These are phyloP conservation scores for Danaus chrysippus DNA, from an alignment of 2,888 invertebrate species.

Conservation along the genomic window DNA sequence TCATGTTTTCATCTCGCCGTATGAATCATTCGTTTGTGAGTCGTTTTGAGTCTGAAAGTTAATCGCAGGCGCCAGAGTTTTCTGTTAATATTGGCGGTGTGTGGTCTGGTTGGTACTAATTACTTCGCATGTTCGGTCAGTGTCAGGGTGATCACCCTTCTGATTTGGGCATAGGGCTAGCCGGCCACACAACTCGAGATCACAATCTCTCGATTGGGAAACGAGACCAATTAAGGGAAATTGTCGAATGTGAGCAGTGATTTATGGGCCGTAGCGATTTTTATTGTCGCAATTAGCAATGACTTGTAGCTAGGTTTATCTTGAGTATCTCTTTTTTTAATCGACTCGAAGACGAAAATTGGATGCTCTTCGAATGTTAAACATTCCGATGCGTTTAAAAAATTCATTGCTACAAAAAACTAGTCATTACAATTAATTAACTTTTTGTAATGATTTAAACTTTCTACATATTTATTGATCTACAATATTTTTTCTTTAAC, in stretches of 20 bases:
- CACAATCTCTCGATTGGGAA: conserved; percentile 61
- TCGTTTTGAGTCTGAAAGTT: conserved; percentile 54
- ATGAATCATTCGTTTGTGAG: conserved; percentile 60
- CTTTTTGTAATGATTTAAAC: conserved; percentile 18
- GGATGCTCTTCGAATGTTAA: conserved; percentile 26
- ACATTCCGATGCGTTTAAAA: conserved; percentile 13
- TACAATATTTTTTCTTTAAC: too few species aligned
- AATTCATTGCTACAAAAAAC: conserved; percentile 1
- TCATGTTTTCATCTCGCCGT: conserved; percentile 39
- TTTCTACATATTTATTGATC: too few species aligned
- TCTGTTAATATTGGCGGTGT: conserved; percentile 46
- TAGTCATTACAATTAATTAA: conserved; percentile 1
- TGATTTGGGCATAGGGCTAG: conserved; percentile 35
- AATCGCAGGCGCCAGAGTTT: conserved; percentile 41
- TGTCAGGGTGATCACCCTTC: conserved; percentile 39
- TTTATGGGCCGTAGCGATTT: conserved; percentile 54
- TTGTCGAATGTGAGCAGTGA: conserved; percentile 56
- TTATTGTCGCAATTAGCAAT: conserved; percentile 55
- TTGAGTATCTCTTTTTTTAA: conserved; percentile 27
- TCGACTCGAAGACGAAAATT: conserved; percentile 25
- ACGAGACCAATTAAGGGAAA: conserved; percentile 67
- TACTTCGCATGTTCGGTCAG: conserved; percentile 37
- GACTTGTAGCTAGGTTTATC: conserved; percentile 38
- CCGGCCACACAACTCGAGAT: conserved; percentile 43
- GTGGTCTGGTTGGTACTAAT: conserved; percentile 51